These are phyloP conservation scores for Scaptodrosophila latifasciaeformis DNA, from an alignment of 2,888 invertebrate genomes.

Conservation along the genomic window DNA sequence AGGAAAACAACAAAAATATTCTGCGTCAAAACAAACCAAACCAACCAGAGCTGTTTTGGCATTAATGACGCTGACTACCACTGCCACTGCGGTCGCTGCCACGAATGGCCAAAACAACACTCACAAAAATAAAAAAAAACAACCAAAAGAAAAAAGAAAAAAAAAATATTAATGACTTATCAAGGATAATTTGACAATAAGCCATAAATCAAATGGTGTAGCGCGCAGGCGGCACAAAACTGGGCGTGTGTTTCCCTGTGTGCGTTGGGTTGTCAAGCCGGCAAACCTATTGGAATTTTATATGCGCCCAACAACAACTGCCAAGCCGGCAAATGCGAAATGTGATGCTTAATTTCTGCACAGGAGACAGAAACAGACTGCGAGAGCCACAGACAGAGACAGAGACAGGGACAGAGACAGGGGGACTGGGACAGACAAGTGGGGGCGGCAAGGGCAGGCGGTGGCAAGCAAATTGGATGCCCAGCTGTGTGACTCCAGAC, in stretches of 20 bases:
- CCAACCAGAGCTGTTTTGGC: slow-evolving; percentile 24
- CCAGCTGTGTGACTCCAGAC: slow-evolving; percentile 56
- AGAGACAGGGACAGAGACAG: no score
- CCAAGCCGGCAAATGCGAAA: slow-evolving; percentile 42
- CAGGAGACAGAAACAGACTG: slow-evolving; percentile 18
- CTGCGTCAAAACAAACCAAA: slow-evolving; percentile 48
- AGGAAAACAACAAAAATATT: slow-evolving; percentile 40
- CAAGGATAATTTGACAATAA: slow-evolving; percentile 75
- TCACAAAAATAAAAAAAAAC: no score
- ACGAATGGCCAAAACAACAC: slow-evolving; percentile 54
- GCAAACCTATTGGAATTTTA: slow-evolving; percentile 18
- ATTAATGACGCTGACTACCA: slow-evolving; percentile 31
- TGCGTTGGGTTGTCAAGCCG: slow-evolving; percentile 19
- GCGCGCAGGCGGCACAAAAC: slow-evolving; percentile 38
- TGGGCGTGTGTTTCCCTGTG: slow-evolving; percentile 47
- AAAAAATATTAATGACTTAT: slow-evolving; percentile 75
- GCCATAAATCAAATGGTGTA: slow-evolving; percentile 72
- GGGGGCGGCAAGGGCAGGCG: slow-evolving; percentile 21
- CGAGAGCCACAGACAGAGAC: no score
- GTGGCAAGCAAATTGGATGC: slow-evolving; percentile 60
- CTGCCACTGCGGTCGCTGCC: slow-evolving; percentile 2
- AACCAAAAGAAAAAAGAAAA: no score
- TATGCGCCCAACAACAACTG: slow-evolving; percentile 13
- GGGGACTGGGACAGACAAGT: no score
- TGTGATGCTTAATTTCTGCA: slow-evolving; percentile 58